Evolutionary conservation across 2,113 vertebrate genomes (phyloP).

Genomic region (Cyprinodon tularosa): DNA sequence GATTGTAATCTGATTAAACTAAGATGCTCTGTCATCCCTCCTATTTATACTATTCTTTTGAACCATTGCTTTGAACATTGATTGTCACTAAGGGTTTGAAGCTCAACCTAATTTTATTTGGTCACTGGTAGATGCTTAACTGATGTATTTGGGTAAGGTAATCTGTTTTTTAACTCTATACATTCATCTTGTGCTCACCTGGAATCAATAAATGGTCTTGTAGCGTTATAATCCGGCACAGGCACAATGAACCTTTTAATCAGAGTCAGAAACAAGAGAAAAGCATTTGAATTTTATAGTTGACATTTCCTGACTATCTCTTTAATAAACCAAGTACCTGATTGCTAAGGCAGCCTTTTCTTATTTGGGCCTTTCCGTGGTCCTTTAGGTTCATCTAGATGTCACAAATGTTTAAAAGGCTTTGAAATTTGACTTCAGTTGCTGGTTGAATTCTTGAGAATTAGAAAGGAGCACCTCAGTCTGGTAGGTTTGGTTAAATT

Average conservation of each 20-base stretch:
- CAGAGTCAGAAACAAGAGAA: slow-evolving; percentile 62
- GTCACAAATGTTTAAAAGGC: slow-evolving; percentile 35
- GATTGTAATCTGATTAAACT: no score
- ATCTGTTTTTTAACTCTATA: slow-evolving; percentile 43
- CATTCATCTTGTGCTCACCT: slow-evolving; percentile 71
- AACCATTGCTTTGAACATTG: slow-evolving; percentile 34
- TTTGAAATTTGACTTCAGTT: slow-evolving; percentile 38
- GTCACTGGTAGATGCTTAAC: slow-evolving; percentile 25
- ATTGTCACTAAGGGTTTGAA: slow-evolving; percentile 42
- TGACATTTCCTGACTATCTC: slow-evolving; percentile 30
- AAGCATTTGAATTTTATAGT: slow-evolving; percentile 28
- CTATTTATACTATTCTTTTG: slow-evolving; percentile 66
- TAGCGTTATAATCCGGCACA: slow-evolving; percentile 69
- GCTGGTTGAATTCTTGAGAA: slow-evolving; percentile 19
- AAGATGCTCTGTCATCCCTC: slow-evolving; percentile 20
- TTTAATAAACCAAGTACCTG: slow-evolving; percentile 51
- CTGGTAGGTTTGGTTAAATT: slow-evolving; percentile 1
- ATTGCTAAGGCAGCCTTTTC: slow-evolving; percentile 27
- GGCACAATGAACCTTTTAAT: slow-evolving; percentile 67
- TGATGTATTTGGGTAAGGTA: slow-evolving; percentile 19
- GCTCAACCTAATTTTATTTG: slow-evolving; percentile 52
- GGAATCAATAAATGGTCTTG: slow-evolving; percentile 73
- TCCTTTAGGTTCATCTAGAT: slow-evolving; percentile 54
- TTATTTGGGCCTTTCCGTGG: slow-evolving; percentile 29
- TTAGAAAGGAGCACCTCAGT: slow-evolving; percentile 36